Evolutionary conservation across 1,140 invertebrate genomes (phyloP), one percentile per base, ranked within the genome.

Genomic region (Temnothorax curvispinosus): DNA sequence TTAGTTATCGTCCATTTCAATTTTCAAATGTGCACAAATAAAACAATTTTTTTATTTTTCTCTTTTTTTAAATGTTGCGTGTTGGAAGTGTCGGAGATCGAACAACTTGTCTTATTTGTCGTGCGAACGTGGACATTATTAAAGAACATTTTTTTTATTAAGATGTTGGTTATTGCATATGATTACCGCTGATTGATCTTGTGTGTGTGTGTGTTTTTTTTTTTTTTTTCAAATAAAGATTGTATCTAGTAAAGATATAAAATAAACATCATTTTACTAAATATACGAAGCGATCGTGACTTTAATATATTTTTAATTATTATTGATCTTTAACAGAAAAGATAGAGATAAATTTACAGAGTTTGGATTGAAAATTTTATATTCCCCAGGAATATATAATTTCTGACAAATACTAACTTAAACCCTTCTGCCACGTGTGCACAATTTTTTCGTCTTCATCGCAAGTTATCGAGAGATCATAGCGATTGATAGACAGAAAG

Each of bases 401-500:
- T 65, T 78, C 18, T 27, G 2, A 69, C 41, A 50, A 69, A 69
- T 9, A 18, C 5, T 35, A 32, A 27, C 27, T 27, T 27, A 27
- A 27, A 47, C 6, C 11, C 41, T 65, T 50, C 7, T 78, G 58
- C 41, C 54, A 27, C 38, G 27, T 47, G 67, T 44, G 32, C 18
- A 27, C 11, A 72, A 52, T n/a, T 60, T 50, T 56, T 58, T 67
- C 58, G 27, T 27, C 64, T 64, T 47, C 32, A 21, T 27, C 56
- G 27, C 18, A 60, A 74, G 67, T 62, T 87, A 87, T 84, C 80
- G 67, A 41, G n/a, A 56, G 67, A 88, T 86, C 64, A 84, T 71
- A 77, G 84, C 86, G 88, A 86, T 90, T 87, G 80, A 92, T 80
- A 81, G 82, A 56, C 65, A 60, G 80, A 82, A 44, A 47, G 44